phyloP scores from a whole-genome alignment of 2,797 vertebrate species.

The Falco biarmicus region DNA sequence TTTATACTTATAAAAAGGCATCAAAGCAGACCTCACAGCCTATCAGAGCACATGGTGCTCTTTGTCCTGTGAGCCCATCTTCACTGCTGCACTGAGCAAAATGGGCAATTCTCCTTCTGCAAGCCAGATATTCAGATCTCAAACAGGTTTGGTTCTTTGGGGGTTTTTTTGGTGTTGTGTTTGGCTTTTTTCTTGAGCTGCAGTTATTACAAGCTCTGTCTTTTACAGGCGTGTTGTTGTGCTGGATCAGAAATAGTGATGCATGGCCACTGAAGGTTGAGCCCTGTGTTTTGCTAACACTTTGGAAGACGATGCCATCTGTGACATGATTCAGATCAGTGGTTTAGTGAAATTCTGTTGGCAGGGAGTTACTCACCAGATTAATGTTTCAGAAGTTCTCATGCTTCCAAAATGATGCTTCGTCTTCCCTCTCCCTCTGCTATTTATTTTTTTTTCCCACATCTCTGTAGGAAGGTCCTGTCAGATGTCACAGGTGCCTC shows the following conservation, averaged over 20 bases:
- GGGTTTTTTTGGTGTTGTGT: not conserved
- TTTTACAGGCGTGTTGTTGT: not conserved
- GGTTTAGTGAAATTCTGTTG: conserved; percentile 50
- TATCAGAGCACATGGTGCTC: not conserved
- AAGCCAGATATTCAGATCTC: conserved; percentile 5
- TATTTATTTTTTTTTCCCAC: conserved; percentile 12
- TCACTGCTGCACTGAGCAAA: conserved; percentile 39
- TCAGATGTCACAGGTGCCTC: not conserved
- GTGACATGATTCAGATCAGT: conserved; percentile 54
- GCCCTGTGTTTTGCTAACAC: conserved; percentile 7
- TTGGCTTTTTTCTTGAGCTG: not conserved
- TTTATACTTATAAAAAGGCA: not conserved
- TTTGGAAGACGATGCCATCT: conserved; percentile 56
- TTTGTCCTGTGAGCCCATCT: not conserved
- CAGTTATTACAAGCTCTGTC: conserved; percentile 29
- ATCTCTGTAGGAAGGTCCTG: not conserved
- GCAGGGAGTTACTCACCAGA: conserved; percentile 30
- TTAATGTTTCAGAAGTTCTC: conserved; percentile 43
- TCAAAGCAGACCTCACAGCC: not conserved
- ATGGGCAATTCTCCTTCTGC: conserved; percentile 53
- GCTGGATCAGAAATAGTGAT: not conserved
- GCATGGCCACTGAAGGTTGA: conserved; percentile 27
- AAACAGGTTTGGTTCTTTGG: not conserved
- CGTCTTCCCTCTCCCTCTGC: not conserved
- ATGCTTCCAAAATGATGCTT: not conserved